Percentiles rank a stretch among this genome's conserved stretches.
These are phyloP conservation scores for Ctenoplectra terminalis DNA, from an alignment of 1,140 invertebrate genomes.

Conservation along the genomic window DNA sequence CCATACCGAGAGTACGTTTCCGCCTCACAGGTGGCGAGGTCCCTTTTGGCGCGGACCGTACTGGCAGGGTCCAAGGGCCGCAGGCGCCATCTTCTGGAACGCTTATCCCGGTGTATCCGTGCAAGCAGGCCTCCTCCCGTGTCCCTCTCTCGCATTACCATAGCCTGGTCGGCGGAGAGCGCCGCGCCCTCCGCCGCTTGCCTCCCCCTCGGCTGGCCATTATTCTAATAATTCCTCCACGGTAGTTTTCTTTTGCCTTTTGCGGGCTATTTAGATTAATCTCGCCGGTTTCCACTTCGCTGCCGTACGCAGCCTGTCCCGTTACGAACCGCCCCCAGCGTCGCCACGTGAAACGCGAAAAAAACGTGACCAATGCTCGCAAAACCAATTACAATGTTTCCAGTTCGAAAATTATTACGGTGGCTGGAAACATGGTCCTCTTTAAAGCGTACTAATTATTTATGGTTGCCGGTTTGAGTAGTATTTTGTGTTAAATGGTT, in stretches of 20 bases:
- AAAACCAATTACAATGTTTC: not conserved
- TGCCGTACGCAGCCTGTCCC: slow-evolving; percentile 42
- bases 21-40: slow-evolving; percentile 5
- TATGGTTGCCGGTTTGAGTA: too few relatives aligned
- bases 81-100: slow-evolving; percentile 78
- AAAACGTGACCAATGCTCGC: not conserved
- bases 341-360: not conserved
- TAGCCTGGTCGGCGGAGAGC: slow-evolving; percentile 50
- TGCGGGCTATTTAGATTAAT: slow-evolving; percentile 40
- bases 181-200: slow-evolving; percentile 51
- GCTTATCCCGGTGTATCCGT: slow-evolving; percentile 73
- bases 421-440: not conserved
- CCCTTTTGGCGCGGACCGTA: slow-evolving; percentile 73
- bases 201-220: slow-evolving; percentile 12
- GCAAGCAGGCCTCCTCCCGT: slow-evolving; percentile 67
- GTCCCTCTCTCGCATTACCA: slow-evolving; percentile 78
- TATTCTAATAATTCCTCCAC: slow-evolving; percentile 48
- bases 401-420: not conserved
- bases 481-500: too few relatives aligned
- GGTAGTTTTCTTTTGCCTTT: slow-evolving; percentile 50
- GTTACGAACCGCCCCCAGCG: slow-evolving; percentile 27
- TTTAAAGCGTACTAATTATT: not conserved
- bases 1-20: not conserved
- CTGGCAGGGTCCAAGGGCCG: slow-evolving; percentile 67
- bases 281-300: slow-evolving; percentile 59